These are phyloP conservation scores for Drosophila nr. medialis DNA, from an alignment of 2,888 invertebrate genomes.

Conservation along the genomic window DNA sequence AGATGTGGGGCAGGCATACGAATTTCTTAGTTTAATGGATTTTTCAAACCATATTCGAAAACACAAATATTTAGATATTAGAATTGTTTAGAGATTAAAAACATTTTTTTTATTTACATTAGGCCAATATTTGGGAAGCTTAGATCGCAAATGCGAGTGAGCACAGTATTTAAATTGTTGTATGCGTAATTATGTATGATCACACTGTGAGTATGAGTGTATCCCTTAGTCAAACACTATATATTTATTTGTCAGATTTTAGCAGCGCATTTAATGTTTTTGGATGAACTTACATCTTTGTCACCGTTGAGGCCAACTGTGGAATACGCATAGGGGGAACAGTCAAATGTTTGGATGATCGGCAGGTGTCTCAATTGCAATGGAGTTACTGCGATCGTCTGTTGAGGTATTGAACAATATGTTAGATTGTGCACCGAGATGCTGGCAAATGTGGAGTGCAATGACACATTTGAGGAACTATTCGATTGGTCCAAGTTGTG, in stretches of 20 bases:
- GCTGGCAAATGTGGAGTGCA: constrained; percentile 40
- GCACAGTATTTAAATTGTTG: neutral
- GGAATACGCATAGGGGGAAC: constrained; percentile 70
- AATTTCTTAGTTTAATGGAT: neutral
- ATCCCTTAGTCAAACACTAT: constrained; percentile 1
- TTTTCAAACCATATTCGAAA: neutral
- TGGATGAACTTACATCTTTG: constrained; percentile 74
- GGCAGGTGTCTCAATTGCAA: constrained; percentile 70
- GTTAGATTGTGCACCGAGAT: constrained; percentile 30
- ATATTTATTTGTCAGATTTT: neutral
- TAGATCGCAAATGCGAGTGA: neutral
- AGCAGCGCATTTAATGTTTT: neutral
- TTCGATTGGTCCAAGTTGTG: constrained; percentile 58
- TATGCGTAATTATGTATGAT: neutral
- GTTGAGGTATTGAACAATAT: constrained; percentile 25
- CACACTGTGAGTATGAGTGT: neutral
- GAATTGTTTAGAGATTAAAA: neutral
- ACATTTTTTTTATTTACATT: neutral
- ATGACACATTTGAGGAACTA: constrained; percentile 58
- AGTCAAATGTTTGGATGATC: constrained; percentile 80
- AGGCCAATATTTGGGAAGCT: neutral
- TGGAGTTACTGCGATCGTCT: constrained; percentile 30
- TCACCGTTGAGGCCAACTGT: constrained; percentile 44
- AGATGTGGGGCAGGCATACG: neutral
- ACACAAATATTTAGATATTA: neutral